These are phyloP conservation scores for Armadillidium nasatum DNA, from an alignment of 1,140 invertebrate species.

Conservation along the genomic window DNA sequence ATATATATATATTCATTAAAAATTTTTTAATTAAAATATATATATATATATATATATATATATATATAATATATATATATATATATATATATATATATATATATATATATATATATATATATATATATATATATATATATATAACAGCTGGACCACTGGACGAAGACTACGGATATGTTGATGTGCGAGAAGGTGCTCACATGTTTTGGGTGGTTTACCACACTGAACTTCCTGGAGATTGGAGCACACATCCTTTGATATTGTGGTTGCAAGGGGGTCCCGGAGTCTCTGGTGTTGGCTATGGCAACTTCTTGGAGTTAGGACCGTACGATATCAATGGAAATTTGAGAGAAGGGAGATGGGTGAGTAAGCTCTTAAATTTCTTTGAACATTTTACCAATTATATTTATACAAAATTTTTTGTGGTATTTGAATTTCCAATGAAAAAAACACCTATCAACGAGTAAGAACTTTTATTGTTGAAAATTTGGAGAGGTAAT, in stretches of 20 bases:
- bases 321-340: conserved; percentile 65
- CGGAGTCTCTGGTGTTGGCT: conserved; percentile 68
- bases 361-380: conserved; percentile 57
- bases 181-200: conserved; percentile 63
- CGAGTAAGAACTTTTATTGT: not conserved
- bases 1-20: no score
- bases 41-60: no score
- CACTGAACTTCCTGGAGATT: conserved; percentile 57
- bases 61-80: no score
- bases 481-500: not conserved
- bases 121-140: no score
- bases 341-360: conserved; percentile 64
- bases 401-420: not conserved
- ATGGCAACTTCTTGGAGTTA: conserved; percentile 71
- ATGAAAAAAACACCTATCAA: not conserved
- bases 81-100: no score
- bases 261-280: conserved; percentile 68
- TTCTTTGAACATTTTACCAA: not conserved
- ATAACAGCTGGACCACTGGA: conserved; percentile 17
- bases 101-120: no score
- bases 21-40: no score
- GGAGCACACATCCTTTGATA: conserved; percentile 62
- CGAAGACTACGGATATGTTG: conserved; percentile 63
- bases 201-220: conserved; percentile 83
- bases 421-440: not conserved